phyloP scores from a whole-genome alignment of 2,888 invertebrate species.

The Synanthedon myopaeformis region DNA sequence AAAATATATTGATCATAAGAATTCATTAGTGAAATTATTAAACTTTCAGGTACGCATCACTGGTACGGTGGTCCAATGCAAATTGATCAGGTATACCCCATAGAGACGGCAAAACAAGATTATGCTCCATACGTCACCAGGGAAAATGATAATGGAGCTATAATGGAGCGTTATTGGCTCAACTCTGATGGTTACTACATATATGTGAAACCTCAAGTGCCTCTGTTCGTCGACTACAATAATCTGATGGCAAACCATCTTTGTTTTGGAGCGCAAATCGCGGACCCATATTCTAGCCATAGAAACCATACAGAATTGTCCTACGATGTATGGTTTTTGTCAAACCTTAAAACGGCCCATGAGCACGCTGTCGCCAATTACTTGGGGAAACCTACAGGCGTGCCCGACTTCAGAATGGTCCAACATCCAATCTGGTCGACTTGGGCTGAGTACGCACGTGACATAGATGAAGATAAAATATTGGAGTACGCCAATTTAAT shows the following conservation, averaged over 20 bases:
- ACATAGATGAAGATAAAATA: slow-evolving; percentile 73
- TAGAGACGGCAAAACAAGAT: slow-evolving; percentile 60
- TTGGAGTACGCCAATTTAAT: slow-evolving; percentile 77
- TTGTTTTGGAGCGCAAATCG: slow-evolving; percentile 68
- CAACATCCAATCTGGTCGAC: slow-evolving; percentile 90
- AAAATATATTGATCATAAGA: neutral
- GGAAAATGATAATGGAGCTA: slow-evolving; percentile 65
- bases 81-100: slow-evolving; percentile 71
- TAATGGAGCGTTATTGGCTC: slow-evolving; percentile 78
- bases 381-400: slow-evolving; percentile 71
- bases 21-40: neutral
- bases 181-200: slow-evolving; percentile 78
- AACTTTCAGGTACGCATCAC: slow-evolving; percentile 43
- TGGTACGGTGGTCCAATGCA: slow-evolving; percentile 80
- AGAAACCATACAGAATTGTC: slow-evolving; percentile 50
- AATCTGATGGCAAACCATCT: slow-evolving; percentile 60
- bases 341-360: slow-evolving; percentile 73
- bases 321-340: slow-evolving; percentile 72
- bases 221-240: slow-evolving; percentile 79
- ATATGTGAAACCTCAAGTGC: slow-evolving; percentile 72
- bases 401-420: slow-evolving; percentile 78
- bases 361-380: slow-evolving; percentile 71
- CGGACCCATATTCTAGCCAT: slow-evolving; percentile 63
- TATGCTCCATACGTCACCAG: slow-evolving; percentile 69
- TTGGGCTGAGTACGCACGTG: slow-evolving; percentile 79